phyloP scores from a whole-genome alignment of 2,888 invertebrate species.

The Cheilosia scutellata region DNA sequence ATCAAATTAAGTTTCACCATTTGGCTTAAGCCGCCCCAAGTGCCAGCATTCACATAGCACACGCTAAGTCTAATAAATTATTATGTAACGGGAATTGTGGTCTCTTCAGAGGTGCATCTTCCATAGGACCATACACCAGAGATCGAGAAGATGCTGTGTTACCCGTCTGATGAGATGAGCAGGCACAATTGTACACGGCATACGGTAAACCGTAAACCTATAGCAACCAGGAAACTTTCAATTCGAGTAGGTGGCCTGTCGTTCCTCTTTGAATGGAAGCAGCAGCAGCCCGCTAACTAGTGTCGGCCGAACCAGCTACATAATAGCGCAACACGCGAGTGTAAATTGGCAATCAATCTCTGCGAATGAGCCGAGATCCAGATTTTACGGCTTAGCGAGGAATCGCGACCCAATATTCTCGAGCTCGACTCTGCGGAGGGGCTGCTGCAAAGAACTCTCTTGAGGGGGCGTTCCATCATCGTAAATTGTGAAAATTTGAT shows the following conservation, averaged over 20 bases:
- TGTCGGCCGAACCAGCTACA: slow-evolving; percentile 15
- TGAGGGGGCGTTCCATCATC: slow-evolving; percentile 49
- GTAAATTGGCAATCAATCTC: slow-evolving; percentile 73
- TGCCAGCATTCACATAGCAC: slow-evolving; percentile 50
- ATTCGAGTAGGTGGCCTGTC: slow-evolving; percentile 57
- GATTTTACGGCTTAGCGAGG: slow-evolving; percentile 34
- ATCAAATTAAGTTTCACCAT: slow-evolving; percentile 73
- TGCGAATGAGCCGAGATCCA: slow-evolving; percentile 38
- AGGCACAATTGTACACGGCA: slow-evolving; percentile 3
- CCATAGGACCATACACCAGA: background rate
- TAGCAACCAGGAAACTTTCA: slow-evolving; percentile 58
- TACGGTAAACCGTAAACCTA: background rate
- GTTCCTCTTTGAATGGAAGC: slow-evolving; percentile 38
- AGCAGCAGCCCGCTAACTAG: slow-evolving; percentile 48
- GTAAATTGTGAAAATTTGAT: slow-evolving; percentile 70
- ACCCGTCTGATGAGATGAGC: slow-evolving; percentile 24
- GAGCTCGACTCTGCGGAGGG: background rate
- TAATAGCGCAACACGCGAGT: slow-evolving; percentile 56
- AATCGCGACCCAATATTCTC: slow-evolving; percentile 26
- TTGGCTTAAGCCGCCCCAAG: slow-evolving; percentile 45
- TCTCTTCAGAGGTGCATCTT: slow-evolving; percentile 33
- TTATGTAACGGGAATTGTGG: slow-evolving; percentile 73
- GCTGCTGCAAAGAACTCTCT: background rate
- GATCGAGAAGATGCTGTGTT: slow-evolving; percentile 1
- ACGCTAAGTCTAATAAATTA: slow-evolving; percentile 64